These are phyloP conservation scores for Lophochroa leadbeateri DNA, from an alignment of 2,113 vertebrate species.

Conservation along the genomic window DNA sequence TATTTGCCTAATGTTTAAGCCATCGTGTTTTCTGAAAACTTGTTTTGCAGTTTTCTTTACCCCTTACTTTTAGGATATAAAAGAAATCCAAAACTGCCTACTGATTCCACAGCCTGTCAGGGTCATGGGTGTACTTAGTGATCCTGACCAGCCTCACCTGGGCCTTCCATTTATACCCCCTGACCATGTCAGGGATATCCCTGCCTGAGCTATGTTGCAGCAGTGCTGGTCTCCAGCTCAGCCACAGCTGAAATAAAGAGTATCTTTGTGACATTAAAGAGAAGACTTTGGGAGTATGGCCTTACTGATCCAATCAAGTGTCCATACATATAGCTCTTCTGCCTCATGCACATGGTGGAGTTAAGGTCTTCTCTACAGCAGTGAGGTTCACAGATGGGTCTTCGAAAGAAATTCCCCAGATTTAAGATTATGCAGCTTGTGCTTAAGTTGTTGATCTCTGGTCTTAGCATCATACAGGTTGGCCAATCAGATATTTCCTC, in stretches of 20 bases:
- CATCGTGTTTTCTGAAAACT: neutral
- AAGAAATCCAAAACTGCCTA: neutral
- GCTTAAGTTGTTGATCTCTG: neutral
- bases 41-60: neutral
- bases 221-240: neutral
- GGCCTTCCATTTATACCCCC: neutral
- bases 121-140: neutral
- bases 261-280: neutral
- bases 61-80: neutral
- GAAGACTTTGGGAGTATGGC: neutral
- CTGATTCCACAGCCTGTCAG: neutral
- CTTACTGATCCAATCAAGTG: neutral
- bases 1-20: neutral
- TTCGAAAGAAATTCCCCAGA: neutral
- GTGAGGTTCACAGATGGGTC: neutral
- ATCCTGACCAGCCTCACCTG: neutral
- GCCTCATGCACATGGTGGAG: neutral
- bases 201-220: neutral
- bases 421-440: neutral
- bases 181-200: neutral
- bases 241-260: neutral
- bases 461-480: neutral
- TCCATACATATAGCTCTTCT: neutral
- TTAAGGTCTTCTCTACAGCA: neutral
- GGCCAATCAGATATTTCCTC: neutral